Evolutionary conservation across 2,888 invertebrate species (phyloP), one percentile per base, ranked within the genome.

Genomic region (Unio pictorum): DNA sequence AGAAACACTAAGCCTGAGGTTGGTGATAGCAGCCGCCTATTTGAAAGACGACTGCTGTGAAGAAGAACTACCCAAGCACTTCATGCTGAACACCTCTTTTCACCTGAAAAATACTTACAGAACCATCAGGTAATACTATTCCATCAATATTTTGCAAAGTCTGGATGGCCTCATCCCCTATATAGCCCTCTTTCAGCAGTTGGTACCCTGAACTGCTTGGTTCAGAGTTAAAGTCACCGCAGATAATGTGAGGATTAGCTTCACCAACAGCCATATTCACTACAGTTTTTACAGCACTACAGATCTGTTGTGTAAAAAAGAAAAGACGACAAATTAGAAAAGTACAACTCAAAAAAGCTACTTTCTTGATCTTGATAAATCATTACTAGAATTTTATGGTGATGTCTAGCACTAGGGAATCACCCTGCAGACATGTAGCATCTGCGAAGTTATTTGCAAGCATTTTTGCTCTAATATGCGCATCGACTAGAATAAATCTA

Each of bases 221-320:
- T 64, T 78, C 72, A 0, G 87, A 84, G 80, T 89, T 89, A 72
- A 89, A 89, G 77, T 89, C 89, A 6, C 89, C 89, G 76, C 86
- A 86, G 66, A 89, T 81, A n/a, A 89, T 81, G 68, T 88, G 86
- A 30, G 88, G 84, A 56, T 78, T 74, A 18, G 75, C 69, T 34
- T 86, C 85, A 66, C 81, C 82, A 6, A 83, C 86, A 17, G 88
- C 86, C 70, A 82, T 75, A 15, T 67, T 73, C 45, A 87, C 84
- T 17, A 89, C 76, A 72, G 87, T 85, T 68, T 84, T 86, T n/a
- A 89, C 81, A 60, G 88, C 86, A 80, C 85, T 81, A 15, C 87
- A 86, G 73, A 86, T 82, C 89, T 89, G 57, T 30, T 66, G 64
- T 11, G 17, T 56, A 70, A 23, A 60, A 61, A 34, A 55, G n/a